These are phyloP conservation scores for Phymanthus crucifer DNA, from an alignment of 92 coral and sea anemone species.

Conservation along the genomic window DNA sequence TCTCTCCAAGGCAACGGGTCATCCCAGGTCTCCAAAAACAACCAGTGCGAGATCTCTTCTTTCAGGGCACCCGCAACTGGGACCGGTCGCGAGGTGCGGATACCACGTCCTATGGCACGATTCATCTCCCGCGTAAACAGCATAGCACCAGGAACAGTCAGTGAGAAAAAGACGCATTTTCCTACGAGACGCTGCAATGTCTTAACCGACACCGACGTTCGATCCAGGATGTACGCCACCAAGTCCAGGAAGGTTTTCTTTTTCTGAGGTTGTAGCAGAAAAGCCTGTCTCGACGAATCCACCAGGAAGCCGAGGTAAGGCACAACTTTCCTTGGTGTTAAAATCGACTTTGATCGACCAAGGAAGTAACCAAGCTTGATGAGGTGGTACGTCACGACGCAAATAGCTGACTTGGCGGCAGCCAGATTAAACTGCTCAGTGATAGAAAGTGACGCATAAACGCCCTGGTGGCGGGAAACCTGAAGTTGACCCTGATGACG, in stretches of 20 bases:
- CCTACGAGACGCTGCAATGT: conserved; percentile 50
- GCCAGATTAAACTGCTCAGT: conserved; percentile 1
- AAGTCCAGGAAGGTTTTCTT: conserved; percentile 29
- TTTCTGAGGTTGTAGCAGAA: conserved; percentile 34
- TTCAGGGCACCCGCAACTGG: conserved; percentile 28
- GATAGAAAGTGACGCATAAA: conserved; percentile 11
- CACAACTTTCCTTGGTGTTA: conserved; percentile 18
- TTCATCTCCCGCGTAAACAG: conserved; percentile 50
- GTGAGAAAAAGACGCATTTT: conserved; percentile 49
- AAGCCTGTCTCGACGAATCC: conserved; percentile 39
- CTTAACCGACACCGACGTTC: conserved; percentile 19
- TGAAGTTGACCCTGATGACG: conserved; percentile 49
- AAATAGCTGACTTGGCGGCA: conserved; percentile 44
- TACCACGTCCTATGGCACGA: conserved; percentile 35
- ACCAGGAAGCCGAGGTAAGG: conserved; percentile 44
- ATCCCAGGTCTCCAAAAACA: conserved; percentile 27
- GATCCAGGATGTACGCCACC: background rate
- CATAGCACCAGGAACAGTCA: conserved; percentile 50
- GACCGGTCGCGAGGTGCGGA: conserved; percentile 25
- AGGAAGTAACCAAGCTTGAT: conserved; percentile 40
- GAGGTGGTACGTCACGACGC: conserved; percentile 36
- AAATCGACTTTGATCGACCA: conserved; percentile 30
- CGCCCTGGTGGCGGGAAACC: conserved; percentile 29
- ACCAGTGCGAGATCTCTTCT: conserved; percentile 53
- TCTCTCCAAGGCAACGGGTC: conserved; percentile 38